phyloP scores from a whole-genome alignment of 1,140 invertebrate species.

The Leptestheria dahalacensis region DNA sequence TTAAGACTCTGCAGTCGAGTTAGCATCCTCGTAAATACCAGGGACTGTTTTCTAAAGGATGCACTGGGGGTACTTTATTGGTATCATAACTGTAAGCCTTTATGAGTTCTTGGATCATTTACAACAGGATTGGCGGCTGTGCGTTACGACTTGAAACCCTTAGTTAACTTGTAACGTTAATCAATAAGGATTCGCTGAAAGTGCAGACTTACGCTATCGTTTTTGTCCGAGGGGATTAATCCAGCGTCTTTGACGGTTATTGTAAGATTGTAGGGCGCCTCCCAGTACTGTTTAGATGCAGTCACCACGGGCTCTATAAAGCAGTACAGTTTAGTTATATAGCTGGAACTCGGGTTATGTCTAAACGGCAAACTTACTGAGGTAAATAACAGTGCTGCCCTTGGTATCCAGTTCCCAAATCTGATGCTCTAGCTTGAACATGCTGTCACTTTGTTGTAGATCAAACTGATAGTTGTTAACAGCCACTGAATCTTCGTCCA shows the following conservation, averaged over 20 bases:
- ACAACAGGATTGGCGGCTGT: background rate
- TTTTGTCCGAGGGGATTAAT: slow-evolving; percentile 24
- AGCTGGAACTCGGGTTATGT: background rate
- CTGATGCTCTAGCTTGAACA: slow-evolving; percentile 1
- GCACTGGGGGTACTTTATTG: too few relatives aligned
- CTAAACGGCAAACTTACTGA: slow-evolving; percentile 6
- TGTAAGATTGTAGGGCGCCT: slow-evolving; percentile 25
- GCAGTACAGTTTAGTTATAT: background rate
- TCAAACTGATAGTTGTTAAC: slow-evolving; percentile 16
- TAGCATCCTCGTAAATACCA: too few relatives aligned
- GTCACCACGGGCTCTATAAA: background rate
- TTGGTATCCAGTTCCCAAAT: slow-evolving; percentile 1
- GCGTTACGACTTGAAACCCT: background rate
- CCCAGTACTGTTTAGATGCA: background rate
- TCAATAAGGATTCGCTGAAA: background rate
- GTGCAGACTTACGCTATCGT: slow-evolving; percentile 10
- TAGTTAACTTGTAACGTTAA: background rate
- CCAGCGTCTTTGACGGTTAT: slow-evolving; percentile 29
- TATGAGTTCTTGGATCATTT: too few relatives aligned
- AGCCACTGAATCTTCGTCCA: slow-evolving; percentile 15
- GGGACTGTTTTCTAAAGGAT: too few relatives aligned
- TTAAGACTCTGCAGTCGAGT: too few relatives aligned
- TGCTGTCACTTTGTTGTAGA: background rate
- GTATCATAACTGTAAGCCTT: too few relatives aligned
- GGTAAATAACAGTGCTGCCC: slow-evolving; percentile 4